Evolutionary conservation across 2,888 invertebrate genomes (phyloP), one percentile per base, ranked within the genome.

Genomic region (Megalurothrips usitatus): DNA sequence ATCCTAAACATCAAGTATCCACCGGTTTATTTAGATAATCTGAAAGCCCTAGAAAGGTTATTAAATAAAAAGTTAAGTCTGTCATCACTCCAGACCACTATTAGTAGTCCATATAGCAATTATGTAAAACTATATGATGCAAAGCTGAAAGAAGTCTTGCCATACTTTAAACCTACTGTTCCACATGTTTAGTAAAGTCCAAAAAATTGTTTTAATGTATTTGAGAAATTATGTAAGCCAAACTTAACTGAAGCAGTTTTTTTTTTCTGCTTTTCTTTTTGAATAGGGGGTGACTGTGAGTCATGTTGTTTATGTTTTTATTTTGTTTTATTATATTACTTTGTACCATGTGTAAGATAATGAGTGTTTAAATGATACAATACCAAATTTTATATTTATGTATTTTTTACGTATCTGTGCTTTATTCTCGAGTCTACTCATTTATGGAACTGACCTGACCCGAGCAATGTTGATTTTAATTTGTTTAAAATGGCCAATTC

Each of bases 41-140:
- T 75, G 0, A 75, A 75, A 26, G 68, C 68, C 23, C 26, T 75
- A 10, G 68, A 75, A 26, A 75, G 68, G 23, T 12, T 75, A 26
- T 12, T 75, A 23, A 75, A 75, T 26, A 75, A 26, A 75, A 75
- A 75, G 23, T 26, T 75, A 4, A 26, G 68, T 26, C 23, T 75
- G 4, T 23, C 68, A 23, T 75, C 68, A 26, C 68, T 75, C 23
- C 68, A 75, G 23, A 75, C 68, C 12, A 75, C 68, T 11, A 75
- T 75, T 26, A 75, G 68, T 26, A 75, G 68, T 75, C 68, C 68
- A 26, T 75, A 75, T 26, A 75, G 68, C 26, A 75, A 75, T 26
- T 75, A 75, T 75, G 68, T 75, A 0, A 75, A 75, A 26, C 68
- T 75, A 26, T 75, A 75, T 75, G 68, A 75, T 75, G 68, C 68